These are phyloP conservation scores for Deladenus siricidicola DNA, from an alignment of 2,888 invertebrate genomes.

Conservation along the genomic window DNA sequence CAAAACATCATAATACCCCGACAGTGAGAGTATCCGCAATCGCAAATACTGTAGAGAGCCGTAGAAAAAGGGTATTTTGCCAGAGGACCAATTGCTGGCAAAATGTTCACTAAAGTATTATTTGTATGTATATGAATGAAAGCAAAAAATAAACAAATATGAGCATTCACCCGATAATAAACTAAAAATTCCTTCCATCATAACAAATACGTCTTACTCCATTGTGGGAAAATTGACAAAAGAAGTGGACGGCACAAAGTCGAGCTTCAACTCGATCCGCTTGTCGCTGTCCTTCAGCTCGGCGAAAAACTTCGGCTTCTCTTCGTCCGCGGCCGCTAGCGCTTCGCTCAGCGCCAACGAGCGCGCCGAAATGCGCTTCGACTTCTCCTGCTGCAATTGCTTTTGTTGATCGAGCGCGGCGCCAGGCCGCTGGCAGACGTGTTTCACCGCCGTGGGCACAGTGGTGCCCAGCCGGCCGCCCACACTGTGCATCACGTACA, in stretches of 20 bases:
- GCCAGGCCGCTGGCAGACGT: not conserved
- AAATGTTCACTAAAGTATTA: slow-evolving; percentile 27
- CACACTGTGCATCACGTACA: not conserved
- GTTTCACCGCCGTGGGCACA: not conserved
- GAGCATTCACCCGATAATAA: not conserved
- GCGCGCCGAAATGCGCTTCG: not conserved
- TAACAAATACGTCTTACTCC: too few species aligned
- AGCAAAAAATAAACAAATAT: not conserved
- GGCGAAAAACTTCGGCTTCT: not conserved
- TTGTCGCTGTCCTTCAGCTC: slow-evolving; percentile 12
- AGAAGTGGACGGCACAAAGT: slow-evolving; percentile 9
- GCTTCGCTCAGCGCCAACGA: not conserved
- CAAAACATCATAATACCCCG: slow-evolving; percentile 22
- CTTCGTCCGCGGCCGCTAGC: not conserved
- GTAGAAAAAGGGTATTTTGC: slow-evolving; percentile 32
- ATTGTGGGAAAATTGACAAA: not conserved
- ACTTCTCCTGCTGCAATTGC: too few species aligned
- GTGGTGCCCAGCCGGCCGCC: not conserved
- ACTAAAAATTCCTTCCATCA: too few species aligned
- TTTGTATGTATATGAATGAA: not conserved
- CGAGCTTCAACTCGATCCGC: slow-evolving; percentile 9
- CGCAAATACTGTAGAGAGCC: slow-evolving; percentile 26
- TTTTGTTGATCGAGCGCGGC: too few species aligned
- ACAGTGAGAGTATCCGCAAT: slow-evolving; percentile 11
- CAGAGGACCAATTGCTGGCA: slow-evolving; percentile 34